Evolutionary conservation across 2,888 invertebrate species (phyloP).

Genomic region (Eulithis testata): DNA sequence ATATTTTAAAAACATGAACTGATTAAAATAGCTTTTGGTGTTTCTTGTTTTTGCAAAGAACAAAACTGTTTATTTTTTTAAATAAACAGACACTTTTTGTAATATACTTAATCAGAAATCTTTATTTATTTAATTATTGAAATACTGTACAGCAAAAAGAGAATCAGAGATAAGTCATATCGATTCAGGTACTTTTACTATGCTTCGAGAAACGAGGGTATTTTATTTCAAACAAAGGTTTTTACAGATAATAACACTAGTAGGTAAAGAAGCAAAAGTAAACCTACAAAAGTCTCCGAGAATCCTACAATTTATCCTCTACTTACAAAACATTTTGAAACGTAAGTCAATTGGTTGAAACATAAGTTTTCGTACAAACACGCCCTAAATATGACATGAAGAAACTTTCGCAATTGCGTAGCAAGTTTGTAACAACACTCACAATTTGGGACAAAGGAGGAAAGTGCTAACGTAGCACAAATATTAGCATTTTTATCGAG

Average conservation of each 20-base stretch:
- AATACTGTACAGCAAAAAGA: too few species aligned
- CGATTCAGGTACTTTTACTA: too few species aligned
- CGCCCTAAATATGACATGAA: constrained; percentile 45
- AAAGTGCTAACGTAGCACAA: constrained; percentile 46
- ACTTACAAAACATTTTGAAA: constrained; percentile 32
- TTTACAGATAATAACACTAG: too few species aligned
- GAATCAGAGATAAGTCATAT: too few species aligned
- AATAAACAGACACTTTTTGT: too few species aligned
- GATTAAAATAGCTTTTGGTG: not conserved
- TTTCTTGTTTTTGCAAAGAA: not conserved
- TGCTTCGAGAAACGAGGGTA: too few species aligned
- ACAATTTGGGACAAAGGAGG: constrained; percentile 41
- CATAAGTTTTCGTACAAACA: constrained; percentile 45
- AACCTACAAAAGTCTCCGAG: not conserved
- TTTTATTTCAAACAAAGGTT: too few species aligned
- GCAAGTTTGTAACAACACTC: constrained; percentile 42
- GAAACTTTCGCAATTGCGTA: constrained; percentile 43
- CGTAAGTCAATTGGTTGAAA: constrained; percentile 41
- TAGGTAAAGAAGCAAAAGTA: not conserved
- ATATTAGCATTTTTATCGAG: constrained; percentile 56
- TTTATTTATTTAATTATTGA: too few species aligned
- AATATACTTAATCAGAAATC: too few species aligned
- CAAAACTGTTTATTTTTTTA: too few species aligned
- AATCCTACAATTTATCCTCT: constrained; percentile 17
- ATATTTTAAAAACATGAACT: not conserved